Evolutionary conservation across 2,888 invertebrate species (phyloP).

Genomic region (Terebella lapidaria): DNA sequence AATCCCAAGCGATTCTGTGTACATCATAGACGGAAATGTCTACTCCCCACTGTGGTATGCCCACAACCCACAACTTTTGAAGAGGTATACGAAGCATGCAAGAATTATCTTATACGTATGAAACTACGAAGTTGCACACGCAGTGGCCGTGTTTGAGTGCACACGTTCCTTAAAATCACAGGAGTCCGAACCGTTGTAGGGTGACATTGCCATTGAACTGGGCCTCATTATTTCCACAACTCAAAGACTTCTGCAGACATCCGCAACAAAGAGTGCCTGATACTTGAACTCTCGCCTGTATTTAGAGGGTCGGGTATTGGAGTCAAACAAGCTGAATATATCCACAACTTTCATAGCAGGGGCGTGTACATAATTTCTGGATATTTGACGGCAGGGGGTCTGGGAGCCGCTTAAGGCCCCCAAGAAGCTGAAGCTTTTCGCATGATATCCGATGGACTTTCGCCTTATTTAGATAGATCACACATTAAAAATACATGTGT

Average conservation of each 20-base stretch:
- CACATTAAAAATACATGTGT: no score
- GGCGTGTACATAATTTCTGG: no score
- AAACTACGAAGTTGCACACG: background rate
- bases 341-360: background rate
- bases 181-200: background rate
- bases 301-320: background rate
- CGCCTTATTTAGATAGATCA: no score
- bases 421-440: no score
- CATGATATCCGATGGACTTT: no score
- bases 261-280: background rate
- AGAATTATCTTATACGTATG: background rate
- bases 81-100: background rate
- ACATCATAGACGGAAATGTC: slow-evolving; percentile 23
- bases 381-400: no score
- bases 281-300: background rate
- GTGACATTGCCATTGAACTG: background rate
- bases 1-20: slow-evolving; percentile 8
- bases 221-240: background rate
- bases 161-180: background rate
- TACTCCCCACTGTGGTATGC: slow-evolving; percentile 34
- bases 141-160: background rate
- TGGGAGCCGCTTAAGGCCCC: no score
- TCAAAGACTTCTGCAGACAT: background rate
- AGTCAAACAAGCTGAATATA: slow-evolving; percentile 1
- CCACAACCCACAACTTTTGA: slow-evolving; percentile 8